Evolutionary conservation across 92 coral and sea anemone species (phyloP).

Genomic region (Zoanthus gigantus): DNA sequence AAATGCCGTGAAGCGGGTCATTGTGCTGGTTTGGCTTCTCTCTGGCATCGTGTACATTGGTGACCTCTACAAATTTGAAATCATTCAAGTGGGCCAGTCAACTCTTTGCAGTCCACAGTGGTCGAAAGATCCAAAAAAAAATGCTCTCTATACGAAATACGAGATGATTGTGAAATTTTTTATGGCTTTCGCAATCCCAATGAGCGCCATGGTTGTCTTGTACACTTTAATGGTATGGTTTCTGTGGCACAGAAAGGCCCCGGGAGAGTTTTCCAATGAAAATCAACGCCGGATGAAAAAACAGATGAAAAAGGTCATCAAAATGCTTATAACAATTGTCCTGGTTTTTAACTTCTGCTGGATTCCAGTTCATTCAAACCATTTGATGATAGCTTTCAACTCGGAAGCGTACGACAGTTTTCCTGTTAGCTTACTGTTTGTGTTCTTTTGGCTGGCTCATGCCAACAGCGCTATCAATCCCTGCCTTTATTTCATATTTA

Average conservation of each 20-base stretch:
- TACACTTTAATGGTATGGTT: conserved; percentile 40
- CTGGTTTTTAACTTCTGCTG: conserved; percentile 33
- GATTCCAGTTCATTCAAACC: conserved; percentile 37
- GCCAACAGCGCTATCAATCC: conserved; percentile 46
- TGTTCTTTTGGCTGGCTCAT: conserved; percentile 36
- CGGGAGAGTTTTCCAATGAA: conserved; percentile 39
- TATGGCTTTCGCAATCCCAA: conserved; percentile 17
- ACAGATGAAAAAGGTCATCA: conserved; percentile 37
- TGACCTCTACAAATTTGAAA: conserved; percentile 10
- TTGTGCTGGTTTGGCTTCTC: conserved; percentile 11
- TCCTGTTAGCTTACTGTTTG: not conserved
- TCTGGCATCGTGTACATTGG: conserved; percentile 12
- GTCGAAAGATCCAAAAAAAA: not conserved
- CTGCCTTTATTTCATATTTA: conserved; percentile 41
- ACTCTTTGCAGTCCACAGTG: conserved; percentile 2
- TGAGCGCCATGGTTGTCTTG: conserved; percentile 16
- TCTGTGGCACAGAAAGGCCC: conserved; percentile 35
- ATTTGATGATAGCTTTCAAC: conserved; percentile 31
- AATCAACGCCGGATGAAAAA: conserved; percentile 31
- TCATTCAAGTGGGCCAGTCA: not conserved
- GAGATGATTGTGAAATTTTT: conserved; percentile 30
- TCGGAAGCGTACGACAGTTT: not conserved
- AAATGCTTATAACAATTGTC: conserved; percentile 23
- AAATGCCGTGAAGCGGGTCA: conserved; percentile 7
- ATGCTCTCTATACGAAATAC: conserved; percentile 7